These are phyloP conservation scores for Scatophagus argus DNA, from an alignment of 2,113 vertebrate species.

Conservation along the genomic window DNA sequence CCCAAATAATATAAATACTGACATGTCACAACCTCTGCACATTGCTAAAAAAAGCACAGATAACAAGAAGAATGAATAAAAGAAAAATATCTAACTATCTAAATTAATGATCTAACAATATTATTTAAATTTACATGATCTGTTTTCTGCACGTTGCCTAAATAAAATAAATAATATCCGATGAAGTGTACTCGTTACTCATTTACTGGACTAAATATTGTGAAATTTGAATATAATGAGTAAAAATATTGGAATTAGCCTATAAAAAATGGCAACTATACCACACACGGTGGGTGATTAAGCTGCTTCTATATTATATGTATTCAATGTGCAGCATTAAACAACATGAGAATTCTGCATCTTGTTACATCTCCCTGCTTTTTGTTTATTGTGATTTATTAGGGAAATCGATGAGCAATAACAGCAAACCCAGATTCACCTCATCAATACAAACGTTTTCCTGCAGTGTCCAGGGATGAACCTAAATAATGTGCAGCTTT, in stretches of 20 bases:
- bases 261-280: background rate
- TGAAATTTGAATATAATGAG: background rate
- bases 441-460: background rate
- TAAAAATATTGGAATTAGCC: background rate
- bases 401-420: background rate
- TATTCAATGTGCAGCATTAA: background rate
- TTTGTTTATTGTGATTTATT: background rate
- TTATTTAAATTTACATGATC: background rate
- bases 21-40: background rate
- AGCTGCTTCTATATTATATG: background rate
- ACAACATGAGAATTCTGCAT: too few relatives aligned
- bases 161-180: background rate
- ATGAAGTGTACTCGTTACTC: background rate
- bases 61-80: too few relatives aligned
- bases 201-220: background rate
- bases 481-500: constrained; percentile 6
- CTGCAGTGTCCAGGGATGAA: constrained; percentile 3
- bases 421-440: background rate
- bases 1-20: background rate
- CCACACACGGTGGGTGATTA: background rate
- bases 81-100: too few relatives aligned
- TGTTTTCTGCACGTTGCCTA: too few relatives aligned
- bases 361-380: background rate
- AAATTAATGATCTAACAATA: too few relatives aligned
- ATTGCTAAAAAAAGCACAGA: background rate